phyloP scores from a whole-genome alignment of 2,113 vertebrate genomes.

The Paedocypris sp. region DNA sequence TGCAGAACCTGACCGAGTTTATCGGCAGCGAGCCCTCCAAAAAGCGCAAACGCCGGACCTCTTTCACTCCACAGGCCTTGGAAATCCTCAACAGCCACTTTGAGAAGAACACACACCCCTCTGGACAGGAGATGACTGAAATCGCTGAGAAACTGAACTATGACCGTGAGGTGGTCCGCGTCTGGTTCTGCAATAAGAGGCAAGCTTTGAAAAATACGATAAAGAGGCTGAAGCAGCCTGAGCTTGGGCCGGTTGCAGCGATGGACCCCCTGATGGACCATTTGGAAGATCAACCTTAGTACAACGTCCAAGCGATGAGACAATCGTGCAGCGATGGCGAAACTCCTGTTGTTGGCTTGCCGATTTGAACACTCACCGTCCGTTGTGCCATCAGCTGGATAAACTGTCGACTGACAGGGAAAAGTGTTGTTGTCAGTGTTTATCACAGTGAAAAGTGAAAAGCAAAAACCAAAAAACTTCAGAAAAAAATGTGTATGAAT shows the following conservation, averaged over 20 bases:
- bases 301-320: constrained; percentile 13
- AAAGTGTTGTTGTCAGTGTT: constrained; percentile 66
- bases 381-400: constrained; percentile 44
- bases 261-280: constrained; percentile 87
- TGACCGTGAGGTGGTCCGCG: constrained; percentile 97
- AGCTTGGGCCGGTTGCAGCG: constrained; percentile 65
- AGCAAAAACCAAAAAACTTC: constrained; percentile 66
- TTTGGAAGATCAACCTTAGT: constrained; percentile 84
- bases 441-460: constrained; percentile 68
- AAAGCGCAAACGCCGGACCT: constrained; percentile 99
- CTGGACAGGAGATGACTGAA: constrained; percentile 99
- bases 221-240: constrained; percentile 95
- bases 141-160: constrained; percentile 99
- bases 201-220: constrained; percentile 99
- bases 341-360: constrained; percentile 11
- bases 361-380: constrained; percentile 51
- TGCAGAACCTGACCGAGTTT: constrained; percentile 99
- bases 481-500: constrained; percentile 49
- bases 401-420: constrained; percentile 52
- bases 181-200: constrained; percentile 99
- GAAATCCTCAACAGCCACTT: constrained; percentile 99
- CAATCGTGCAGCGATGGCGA: neutral
- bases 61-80: constrained; percentile 97
- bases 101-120: constrained; percentile 99
- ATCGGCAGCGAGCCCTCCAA: constrained; percentile 98